Base-by-base conservation (phyloP, 2,797 vertebrate genomes). In the Pipistrellus kuhlii region DNA sequence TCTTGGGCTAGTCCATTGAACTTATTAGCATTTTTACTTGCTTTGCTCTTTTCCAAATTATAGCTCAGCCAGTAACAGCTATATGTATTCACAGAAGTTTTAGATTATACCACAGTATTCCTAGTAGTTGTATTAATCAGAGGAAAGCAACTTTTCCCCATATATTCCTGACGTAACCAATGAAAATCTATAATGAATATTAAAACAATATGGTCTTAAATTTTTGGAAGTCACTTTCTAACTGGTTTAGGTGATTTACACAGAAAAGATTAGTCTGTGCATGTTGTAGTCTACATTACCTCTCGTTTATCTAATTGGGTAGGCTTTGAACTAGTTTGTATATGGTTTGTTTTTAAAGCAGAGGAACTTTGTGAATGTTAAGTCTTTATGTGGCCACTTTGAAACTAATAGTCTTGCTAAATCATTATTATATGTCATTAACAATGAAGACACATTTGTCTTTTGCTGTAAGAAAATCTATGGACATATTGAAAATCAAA, bases 11-110 rank as follows among this genome's bases (percentile, higher is more conserved):
- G 20, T 90, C 2, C 71, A 6, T 14, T 77, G 69, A 78, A 53
- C 14, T 94, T 86, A 85, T 85, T 17, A 72, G 4, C 44, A 46
- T 94, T 96, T 97, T 17, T 94, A 48, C 75, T 68, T 64, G 73
- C 55, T 96, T 69, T 73, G 9, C 23, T 69, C 35, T 97, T 96
- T 94, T 94, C 87, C 91, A 97, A 97, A 94, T 91, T 94, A 82
- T 80, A 44, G 25, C 82, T 96, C 94, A 85, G 51, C 30, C 90
- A 18, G n/a, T 88, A 82, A 96, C 48, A 97, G 59, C 76, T 15
- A 95, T n/a, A 92, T 8, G 92, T 81, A 57, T 94, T 75, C 69
- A 86, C 4, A 68, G 64, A 94, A 73, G 17, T 81, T 91, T 95
- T 59, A 38, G 51, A 93, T 91, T 76, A 77, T 46, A 81, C 41